Evolutionary conservation across 1,140 invertebrate genomes (phyloP), one percentile per base, ranked within the genome.

Genomic region (Danaus plexippus): DNA sequence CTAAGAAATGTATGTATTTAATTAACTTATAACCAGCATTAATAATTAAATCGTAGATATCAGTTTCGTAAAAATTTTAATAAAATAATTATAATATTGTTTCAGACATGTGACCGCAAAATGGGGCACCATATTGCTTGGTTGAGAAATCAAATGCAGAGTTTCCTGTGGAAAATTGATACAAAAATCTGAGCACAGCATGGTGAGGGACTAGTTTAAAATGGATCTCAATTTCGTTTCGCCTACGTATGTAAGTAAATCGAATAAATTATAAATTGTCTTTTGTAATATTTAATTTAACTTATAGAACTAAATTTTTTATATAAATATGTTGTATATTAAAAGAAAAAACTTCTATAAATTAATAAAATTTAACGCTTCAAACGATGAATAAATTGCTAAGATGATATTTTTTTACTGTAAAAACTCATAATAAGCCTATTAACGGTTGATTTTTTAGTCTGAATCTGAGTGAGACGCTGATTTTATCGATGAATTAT

Each of bases 211-310:
- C 2, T 32, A 55, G 47, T 57, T 50, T 82, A 85, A 77, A 57
- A 85, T 85, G 81, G 81, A 85, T 73, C 67, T 69, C 52, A 67
- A 61, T 61, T 71, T 75, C 73, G 64, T 73, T 52, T 64, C 77
- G 64, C 74, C 81, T 67, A 83, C 81, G 41, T 71, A 78, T 75
- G 79, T 81, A 48, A 75, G 79, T 44, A 22, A 32, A 32, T 32
- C 7, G 1, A 32, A 32, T 32, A 32, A 32, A 32, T 32, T 32
- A 32, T 32, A 32, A 32, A 32, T 32, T 32, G 7, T 32, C 2
- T 8, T 32, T 32, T 32, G 22, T 32, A 32, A 15, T 15, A 15
- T 15, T 15, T 0, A 32, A 8, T 8, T 32, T 4, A 32, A 32
- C 5, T 32, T 32, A 32, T 32, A 32, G 22, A 32, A 32, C 5